Conservation (phyloP, 2,888 invertebrate genomes). For the Stomorhina lunata region DNA sequence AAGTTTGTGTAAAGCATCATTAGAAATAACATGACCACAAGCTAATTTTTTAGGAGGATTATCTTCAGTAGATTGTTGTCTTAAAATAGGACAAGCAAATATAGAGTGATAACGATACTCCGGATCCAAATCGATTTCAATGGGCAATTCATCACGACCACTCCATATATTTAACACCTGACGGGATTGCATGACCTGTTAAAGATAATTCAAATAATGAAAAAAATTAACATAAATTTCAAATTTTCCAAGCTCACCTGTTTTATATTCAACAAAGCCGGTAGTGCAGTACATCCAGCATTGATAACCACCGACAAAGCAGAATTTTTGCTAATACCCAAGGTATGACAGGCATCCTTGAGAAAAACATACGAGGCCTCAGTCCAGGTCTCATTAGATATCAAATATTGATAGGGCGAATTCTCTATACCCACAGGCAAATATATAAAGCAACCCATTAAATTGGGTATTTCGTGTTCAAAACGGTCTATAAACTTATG, state of each 20-base stretch:
- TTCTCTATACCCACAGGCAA: conserved; percentile 88
- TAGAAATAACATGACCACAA: conserved; percentile 98
- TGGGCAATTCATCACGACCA: conserved; percentile 97
- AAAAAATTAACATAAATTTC: not conserved
- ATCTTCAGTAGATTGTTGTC: conserved; percentile 96
- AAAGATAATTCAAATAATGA: not conserved
- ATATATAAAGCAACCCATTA: conserved; percentile 93
- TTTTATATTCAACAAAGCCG: conserved; percentile 95
- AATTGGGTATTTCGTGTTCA: conserved; percentile 90
- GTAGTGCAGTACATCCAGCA: conserved; percentile 96
- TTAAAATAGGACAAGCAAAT: conserved; percentile 98
- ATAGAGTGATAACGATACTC: conserved; percentile 97
- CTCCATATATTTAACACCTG: conserved; percentile 97
- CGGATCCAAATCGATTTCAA: conserved; percentile 95
- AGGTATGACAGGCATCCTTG: conserved; percentile 93
- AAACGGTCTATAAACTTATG: conserved; percentile 88
- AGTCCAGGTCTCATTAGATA: conserved; percentile 88
- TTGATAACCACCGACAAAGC: conserved; percentile 95
- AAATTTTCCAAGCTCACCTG: conserved; percentile 79
- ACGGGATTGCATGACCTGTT: conserved; percentile 90
- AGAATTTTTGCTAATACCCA: conserved; percentile 93
- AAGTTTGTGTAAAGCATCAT: conserved; percentile 97
- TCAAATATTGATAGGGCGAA: conserved; percentile 89
- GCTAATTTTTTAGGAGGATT: conserved; percentile 98
- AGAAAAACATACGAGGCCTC: conserved; percentile 93